phyloP scores from a whole-genome alignment of 1,140 invertebrate genomes.

The Lucilia cuprina region DNA sequence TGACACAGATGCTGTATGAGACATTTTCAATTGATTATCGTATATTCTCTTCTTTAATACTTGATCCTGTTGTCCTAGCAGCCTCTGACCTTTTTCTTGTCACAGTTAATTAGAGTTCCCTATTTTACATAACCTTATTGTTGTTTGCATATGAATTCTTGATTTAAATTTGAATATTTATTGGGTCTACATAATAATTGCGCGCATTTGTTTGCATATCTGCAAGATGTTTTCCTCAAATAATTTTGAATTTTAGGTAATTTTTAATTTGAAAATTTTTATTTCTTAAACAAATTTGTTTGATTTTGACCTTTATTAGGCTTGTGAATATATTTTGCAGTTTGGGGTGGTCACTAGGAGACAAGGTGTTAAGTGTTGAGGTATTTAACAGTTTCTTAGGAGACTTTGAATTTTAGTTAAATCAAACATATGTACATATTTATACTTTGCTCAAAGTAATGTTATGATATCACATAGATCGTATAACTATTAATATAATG shows the following conservation, averaged over 20 bases:
- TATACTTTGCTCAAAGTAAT: too few relatives aligned
- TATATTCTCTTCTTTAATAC: background rate
- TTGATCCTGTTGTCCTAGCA: constrained; percentile 6
- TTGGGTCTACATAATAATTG: background rate
- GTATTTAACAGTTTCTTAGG: background rate
- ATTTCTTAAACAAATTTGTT: constrained; percentile 10
- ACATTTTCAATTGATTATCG: constrained; percentile 23
- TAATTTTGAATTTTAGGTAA: background rate
- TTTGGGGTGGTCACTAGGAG: background rate
- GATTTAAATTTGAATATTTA: constrained; percentile 24
- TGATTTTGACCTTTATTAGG: background rate
- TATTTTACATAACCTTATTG: constrained; percentile 2
- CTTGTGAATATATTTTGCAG: background rate
- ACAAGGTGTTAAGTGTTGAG: constrained; percentile 20
- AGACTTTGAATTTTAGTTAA: too few relatives aligned
- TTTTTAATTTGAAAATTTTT: background rate
- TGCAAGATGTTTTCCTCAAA: constrained; percentile 3
- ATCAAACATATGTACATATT: too few relatives aligned
- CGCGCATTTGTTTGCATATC: constrained; percentile 19
- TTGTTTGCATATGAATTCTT: constrained; percentile 9
- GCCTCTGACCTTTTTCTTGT: constrained; percentile 36
- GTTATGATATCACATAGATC: too few relatives aligned
- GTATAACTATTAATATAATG: too few relatives aligned
- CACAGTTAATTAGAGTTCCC: background rate
- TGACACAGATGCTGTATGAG: constrained; percentile 32